Percentiles rank a stretch among this genome's conserved stretches.
These are phyloP conservation scores for Temnothorax ravouxi DNA, from an alignment of 2,888 invertebrate genomes.

Conservation along the genomic window DNA sequence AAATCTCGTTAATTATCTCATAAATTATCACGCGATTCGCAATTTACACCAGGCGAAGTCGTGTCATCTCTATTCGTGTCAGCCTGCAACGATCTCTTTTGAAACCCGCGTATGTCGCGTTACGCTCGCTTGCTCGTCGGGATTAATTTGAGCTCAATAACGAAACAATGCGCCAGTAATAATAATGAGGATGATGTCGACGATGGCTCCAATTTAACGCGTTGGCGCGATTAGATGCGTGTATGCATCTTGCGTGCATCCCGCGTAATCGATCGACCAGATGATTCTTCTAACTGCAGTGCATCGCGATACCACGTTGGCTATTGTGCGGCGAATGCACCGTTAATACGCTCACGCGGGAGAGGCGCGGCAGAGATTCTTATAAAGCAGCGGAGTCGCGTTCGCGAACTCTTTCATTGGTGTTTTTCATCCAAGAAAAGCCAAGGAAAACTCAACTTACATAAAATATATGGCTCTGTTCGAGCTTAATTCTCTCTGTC, in stretches of 20 bases:
- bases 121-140: neutral
- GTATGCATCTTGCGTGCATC: constrained; percentile 28
- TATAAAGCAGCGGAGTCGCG: neutral
- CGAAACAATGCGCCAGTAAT: constrained; percentile 41
- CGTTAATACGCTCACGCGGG: constrained; percentile 32
- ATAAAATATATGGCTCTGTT: neutral
- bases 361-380: constrained; percentile 5
- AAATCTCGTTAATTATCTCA: neutral
- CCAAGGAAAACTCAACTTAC: neutral
- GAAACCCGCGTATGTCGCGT: neutral
- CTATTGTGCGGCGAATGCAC: constrained; percentile 36
- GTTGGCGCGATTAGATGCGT: constrained; percentile 29
- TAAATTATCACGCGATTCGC: neutral
- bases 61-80: neutral
- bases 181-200: constrained; percentile 34
- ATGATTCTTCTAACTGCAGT: constrained; percentile 30
- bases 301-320: constrained; percentile 32
- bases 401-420: neutral
- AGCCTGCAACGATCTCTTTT: constrained; percentile 12
- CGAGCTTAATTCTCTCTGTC: neutral
- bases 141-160: constrained; percentile 34
- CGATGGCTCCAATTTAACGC: constrained; percentile 47
- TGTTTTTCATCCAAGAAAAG: too few relatives aligned
- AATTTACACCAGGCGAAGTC: neutral
- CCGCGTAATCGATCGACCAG: constrained; percentile 44